phyloP scores from a whole-genome alignment of 2,888 invertebrate species.

The Pogonocherus hispidulus region DNA sequence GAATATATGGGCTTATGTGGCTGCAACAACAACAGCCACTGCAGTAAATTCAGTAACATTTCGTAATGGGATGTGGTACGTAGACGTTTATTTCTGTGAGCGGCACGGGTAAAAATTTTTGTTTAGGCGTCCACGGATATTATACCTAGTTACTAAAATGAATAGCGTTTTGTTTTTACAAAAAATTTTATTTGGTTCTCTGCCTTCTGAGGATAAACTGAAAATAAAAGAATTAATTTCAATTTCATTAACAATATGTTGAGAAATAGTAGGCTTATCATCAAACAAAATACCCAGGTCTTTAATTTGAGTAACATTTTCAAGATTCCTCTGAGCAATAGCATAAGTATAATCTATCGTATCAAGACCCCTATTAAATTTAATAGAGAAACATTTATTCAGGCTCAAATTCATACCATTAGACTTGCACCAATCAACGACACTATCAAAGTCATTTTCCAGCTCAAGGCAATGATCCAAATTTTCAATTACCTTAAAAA shows the following conservation, averaged over 20 bases:
- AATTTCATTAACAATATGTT: neutral
- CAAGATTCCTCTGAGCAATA: neutral
- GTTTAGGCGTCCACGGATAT: too few relatives aligned
- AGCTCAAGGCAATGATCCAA: neutral
- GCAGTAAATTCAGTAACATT: too few relatives aligned
- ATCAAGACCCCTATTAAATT: neutral
- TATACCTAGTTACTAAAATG: too few relatives aligned
- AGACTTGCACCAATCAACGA: neutral
- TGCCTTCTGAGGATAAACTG: too few relatives aligned
- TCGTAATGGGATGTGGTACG: too few relatives aligned
- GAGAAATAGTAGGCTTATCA: neutral
- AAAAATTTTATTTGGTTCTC: too few relatives aligned
- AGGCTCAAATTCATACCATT: constrained; percentile 3
- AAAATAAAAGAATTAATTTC: too few relatives aligned
- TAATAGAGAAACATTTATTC: constrained; percentile 1
- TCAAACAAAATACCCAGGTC: constrained; percentile 8
- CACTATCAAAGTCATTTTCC: neutral
- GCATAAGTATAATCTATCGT: neutral
- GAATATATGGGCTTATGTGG: too few relatives aligned
- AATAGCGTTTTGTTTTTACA: too few relatives aligned
- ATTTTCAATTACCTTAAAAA: neutral
- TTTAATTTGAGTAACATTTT: constrained; percentile 5
- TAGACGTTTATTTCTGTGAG: too few relatives aligned
- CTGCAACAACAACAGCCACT: too few relatives aligned
- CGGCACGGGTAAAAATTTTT: too few relatives aligned